These are phyloP conservation scores for Rhinopomastus cyanomelas DNA, from an alignment of 2,113 vertebrate species.

Conservation along the genomic window DNA sequence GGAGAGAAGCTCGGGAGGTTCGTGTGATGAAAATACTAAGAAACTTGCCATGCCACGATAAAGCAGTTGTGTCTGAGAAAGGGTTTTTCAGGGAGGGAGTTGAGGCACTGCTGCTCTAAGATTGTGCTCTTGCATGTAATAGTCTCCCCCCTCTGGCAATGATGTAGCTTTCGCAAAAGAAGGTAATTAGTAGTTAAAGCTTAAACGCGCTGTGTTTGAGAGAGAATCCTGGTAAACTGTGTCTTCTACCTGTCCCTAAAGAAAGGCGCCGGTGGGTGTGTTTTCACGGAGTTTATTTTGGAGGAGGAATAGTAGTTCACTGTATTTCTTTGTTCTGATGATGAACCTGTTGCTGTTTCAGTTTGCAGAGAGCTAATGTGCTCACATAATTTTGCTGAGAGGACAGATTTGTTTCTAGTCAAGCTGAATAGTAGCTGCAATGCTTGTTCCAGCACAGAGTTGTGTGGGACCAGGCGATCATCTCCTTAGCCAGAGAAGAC, in stretches of 20 bases:
- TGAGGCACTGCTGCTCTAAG: not conserved
- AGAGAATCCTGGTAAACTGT: not conserved
- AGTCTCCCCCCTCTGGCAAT: conserved; percentile 70
- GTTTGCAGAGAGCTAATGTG: not conserved
- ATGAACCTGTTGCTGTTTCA: not conserved
- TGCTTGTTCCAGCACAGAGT: not conserved
- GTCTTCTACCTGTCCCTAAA: not conserved
- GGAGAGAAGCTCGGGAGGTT: conserved; percentile 22
- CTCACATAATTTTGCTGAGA: not conserved
- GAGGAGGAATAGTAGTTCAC: not conserved
- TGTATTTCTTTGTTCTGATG: not conserved
- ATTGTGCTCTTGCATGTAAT: conserved; percentile 29
- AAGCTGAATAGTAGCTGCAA: not conserved
- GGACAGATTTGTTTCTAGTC: not conserved
- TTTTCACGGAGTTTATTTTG: fast-evolving
- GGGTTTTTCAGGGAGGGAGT: conserved; percentile 3
- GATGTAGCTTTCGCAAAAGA: conserved; percentile 12
- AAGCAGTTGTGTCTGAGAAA: conserved; percentile 3
- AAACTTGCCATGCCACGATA: not conserved
- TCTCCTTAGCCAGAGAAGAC: not conserved
- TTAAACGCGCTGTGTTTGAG: not conserved
- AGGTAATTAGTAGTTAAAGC: conserved; percentile 4
- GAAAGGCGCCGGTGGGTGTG: not conserved
- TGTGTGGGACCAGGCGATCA: not conserved
- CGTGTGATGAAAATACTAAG: conserved; percentile 25